A percentile compares a stretch with the other conserved stretches of the same genome.
Conservation (phyloP, 2,113 vertebrate genomes). For the Vidua chalybeata region DNA sequence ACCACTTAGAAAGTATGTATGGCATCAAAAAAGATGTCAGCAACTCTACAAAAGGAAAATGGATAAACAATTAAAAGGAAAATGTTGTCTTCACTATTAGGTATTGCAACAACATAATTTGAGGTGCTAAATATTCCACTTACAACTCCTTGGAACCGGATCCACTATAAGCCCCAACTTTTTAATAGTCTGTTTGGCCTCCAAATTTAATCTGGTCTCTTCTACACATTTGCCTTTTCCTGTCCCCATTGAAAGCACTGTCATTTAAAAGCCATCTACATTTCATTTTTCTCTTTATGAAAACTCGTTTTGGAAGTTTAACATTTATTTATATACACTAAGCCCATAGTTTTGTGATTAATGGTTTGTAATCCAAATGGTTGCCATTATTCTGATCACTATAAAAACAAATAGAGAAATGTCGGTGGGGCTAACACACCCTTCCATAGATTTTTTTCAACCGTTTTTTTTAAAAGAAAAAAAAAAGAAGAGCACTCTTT, state of each 20-base stretch:
- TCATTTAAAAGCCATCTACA: not conserved
- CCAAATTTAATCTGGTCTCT: not conserved
- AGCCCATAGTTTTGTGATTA: not conserved
- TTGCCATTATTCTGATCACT: not conserved
- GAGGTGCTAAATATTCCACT: not conserved
- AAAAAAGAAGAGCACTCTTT: not conserved
- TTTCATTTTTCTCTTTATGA: not conserved
- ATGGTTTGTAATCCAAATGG: not conserved
- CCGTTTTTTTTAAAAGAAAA: not conserved
- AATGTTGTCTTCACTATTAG: not conserved
- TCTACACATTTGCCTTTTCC: not conserved
- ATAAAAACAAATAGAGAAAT: not conserved
- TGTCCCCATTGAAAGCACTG: not conserved
- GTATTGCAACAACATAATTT: not conserved
- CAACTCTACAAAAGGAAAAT: not conserved
- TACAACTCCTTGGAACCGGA: not conserved
- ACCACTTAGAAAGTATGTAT: not conserved
- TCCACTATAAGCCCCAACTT: not conserved
- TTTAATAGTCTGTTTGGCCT: not conserved
- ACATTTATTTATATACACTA: not conserved
- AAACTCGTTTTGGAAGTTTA: not conserved
- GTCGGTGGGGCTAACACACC: not conserved
- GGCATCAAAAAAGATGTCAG: not conserved
- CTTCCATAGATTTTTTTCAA: not conserved
- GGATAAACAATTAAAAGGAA: not conserved